Percentiles rank a stretch among this genome's conserved stretches.
phyloP scores from a whole-genome alignment of 1,140 invertebrate species.

The Diplogasteroides magnus region DNA sequence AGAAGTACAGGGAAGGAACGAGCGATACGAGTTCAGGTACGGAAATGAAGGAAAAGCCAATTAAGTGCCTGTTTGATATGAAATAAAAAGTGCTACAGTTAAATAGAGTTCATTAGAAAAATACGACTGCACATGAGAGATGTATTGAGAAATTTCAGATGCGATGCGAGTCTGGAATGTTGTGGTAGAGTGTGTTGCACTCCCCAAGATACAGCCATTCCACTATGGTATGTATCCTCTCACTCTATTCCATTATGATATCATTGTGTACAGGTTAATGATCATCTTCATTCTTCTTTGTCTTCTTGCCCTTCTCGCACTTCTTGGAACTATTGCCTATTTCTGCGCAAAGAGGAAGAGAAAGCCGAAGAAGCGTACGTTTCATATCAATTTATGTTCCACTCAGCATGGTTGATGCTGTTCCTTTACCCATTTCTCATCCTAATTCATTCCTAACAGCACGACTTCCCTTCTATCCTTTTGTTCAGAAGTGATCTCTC shows the following conservation, averaged over 20 bases:
- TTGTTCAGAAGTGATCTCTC: background rate
- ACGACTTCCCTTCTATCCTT: slow-evolving; percentile 3
- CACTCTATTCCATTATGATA: background rate
- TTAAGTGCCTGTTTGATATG: background rate
- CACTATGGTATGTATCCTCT: slow-evolving; percentile 36
- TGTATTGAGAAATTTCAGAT: slow-evolving; percentile 16
- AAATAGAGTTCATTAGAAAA: background rate
- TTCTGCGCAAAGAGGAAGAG: slow-evolving; percentile 40
- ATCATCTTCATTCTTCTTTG: slow-evolving; percentile 42
- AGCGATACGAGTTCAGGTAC: slow-evolving; percentile 40
- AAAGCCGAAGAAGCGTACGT: slow-evolving; percentile 49
- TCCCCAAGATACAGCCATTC: slow-evolving; percentile 28
- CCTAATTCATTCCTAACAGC: slow-evolving; percentile 4
- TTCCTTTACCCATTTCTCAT: background rate
- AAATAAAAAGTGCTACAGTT: background rate
- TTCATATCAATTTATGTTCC: background rate
- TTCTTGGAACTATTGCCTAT: slow-evolving; percentile 37
- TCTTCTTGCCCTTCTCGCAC: slow-evolving; percentile 32
- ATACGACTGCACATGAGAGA: background rate
- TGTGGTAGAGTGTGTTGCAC: slow-evolving; percentile 34
- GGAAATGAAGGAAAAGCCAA: background rate
- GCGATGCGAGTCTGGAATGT: slow-evolving; percentile 33
- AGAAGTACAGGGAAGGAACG: slow-evolving; percentile 31
- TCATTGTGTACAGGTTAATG: slow-evolving; percentile 35
- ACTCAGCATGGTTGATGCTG: background rate